Conservation (phyloP, 2,113 vertebrate species). For the Percina caprodes region DNA sequence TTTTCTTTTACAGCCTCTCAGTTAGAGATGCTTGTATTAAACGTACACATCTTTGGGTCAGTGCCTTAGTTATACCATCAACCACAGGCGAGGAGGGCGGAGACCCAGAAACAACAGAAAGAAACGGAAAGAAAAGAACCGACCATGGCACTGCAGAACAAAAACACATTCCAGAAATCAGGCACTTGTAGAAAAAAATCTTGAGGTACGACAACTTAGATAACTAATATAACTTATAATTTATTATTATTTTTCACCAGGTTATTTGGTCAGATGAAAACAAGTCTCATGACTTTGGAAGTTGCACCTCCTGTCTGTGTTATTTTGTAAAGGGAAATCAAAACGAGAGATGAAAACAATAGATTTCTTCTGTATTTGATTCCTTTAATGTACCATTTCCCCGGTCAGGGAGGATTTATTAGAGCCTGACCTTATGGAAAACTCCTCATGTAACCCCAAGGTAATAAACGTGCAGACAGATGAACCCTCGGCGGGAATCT, state of each 20-base stretch:
- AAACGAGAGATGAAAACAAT: conserved; percentile 38
- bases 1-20: conserved; percentile 29
- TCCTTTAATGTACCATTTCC: conserved; percentile 59
- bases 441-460: conserved; percentile 22
- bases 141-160: conserved; percentile 73
- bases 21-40: conserved; percentile 29
- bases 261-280: conserved; percentile 52
- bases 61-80: conserved; percentile 52
- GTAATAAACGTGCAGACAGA: conserved; percentile 32
- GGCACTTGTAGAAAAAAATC: conserved; percentile 79
- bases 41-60: conserved; percentile 73
- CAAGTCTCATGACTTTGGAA: conserved; percentile 22
- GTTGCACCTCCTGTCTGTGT: conserved; percentile 23
- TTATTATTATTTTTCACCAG: conserved; percentile 33
- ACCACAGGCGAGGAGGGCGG: conserved; percentile 48
- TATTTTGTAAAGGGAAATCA: background rate
- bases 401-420: conserved; percentile 38
- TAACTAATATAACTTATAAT: conserved; percentile 41
- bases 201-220: conserved; percentile 74
- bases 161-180: conserved; percentile 79
- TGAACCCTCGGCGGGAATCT: conserved; percentile 12
- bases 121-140: conserved; percentile 48
- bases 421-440: conserved; percentile 55
- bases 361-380: conserved; percentile 38
- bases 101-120: conserved; percentile 44